Conservation (phyloP, 2,113 vertebrate genomes). For the Clupea harengus region DNA sequence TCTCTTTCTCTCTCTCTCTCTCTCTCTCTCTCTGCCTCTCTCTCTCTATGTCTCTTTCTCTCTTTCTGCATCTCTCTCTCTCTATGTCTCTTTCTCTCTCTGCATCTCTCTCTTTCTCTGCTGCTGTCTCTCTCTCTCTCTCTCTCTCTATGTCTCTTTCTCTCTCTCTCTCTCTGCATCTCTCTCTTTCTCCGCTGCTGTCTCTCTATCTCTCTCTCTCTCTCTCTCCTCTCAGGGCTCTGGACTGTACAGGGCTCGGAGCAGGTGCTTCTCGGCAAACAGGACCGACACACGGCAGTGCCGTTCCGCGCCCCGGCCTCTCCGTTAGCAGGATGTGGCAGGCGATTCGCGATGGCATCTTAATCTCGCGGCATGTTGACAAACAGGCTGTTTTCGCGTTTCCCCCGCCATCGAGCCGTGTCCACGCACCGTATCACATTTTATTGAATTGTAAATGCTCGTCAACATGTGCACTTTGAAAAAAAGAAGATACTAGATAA, state of each 20-base stretch:
- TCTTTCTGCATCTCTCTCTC: constrained; percentile 1
- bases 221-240: background rate
- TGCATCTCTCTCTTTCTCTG: background rate
- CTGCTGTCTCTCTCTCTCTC: background rate
- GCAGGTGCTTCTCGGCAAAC: constrained; percentile 30
- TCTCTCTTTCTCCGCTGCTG: background rate
- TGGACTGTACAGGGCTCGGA: background rate
- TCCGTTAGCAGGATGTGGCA: constrained; percentile 1
- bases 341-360: constrained; percentile 34
- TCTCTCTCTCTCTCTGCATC: background rate
- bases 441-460: constrained; percentile 35
- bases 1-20: background rate
- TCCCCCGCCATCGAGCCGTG: constrained; percentile 1
- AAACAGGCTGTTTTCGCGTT: constrained; percentile 34
- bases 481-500: background rate
- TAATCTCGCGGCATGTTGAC: constrained; percentile 30
- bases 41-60: background rate
- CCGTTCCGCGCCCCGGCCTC: background rate
- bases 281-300: constrained; percentile 20
- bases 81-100: background rate
- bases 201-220: background rate
- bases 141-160: background rate
- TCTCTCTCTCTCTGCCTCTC: background rate
- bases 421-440: background rate
- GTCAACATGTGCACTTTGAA: constrained; percentile 18